phyloP scores from a whole-genome alignment of 2,797 vertebrate genomes.

The Cheirogaleus major region DNA sequence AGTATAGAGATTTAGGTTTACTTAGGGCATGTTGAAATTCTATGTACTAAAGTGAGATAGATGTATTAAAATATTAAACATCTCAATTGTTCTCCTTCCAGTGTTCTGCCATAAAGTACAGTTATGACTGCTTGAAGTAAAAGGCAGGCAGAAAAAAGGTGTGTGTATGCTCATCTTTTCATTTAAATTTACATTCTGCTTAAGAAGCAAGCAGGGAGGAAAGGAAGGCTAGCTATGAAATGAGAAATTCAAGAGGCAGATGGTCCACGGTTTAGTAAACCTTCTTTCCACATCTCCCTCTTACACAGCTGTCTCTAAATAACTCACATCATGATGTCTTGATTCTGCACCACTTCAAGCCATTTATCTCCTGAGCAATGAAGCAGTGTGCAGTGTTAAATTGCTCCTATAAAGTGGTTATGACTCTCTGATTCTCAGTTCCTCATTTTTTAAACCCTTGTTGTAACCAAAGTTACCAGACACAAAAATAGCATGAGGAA shows the following conservation, averaged over 20 bases:
- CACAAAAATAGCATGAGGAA: neutral
- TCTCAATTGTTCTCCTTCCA: neutral
- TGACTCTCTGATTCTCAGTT: constrained; percentile 63
- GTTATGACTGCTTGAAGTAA: neutral
- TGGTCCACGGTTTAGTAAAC: neutral
- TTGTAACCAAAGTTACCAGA: constrained; percentile 45
- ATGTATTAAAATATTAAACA: neutral
- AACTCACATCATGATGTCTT: neutral
- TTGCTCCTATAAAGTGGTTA: neutral
- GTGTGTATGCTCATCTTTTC: neutral
- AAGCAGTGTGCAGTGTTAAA: neutral
- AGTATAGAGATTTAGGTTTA: constrained; percentile 31
- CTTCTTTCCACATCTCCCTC: neutral
- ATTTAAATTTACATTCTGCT: neutral
- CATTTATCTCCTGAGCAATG: constrained; percentile 6
- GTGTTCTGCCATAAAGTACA: neutral
- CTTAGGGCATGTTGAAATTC: neutral
- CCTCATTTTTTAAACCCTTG: constrained; percentile 67
- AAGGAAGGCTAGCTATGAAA: neutral
- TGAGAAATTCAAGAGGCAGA: neutral
- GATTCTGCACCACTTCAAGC: neutral
- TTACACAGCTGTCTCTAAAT: neutral
- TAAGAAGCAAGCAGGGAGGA: neutral
- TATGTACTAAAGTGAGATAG: neutral
- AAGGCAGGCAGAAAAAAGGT: neutral